phyloP scores from a whole-genome alignment of 1,140 invertebrate genomes.

The Drosophila nigromelanica region DNA sequence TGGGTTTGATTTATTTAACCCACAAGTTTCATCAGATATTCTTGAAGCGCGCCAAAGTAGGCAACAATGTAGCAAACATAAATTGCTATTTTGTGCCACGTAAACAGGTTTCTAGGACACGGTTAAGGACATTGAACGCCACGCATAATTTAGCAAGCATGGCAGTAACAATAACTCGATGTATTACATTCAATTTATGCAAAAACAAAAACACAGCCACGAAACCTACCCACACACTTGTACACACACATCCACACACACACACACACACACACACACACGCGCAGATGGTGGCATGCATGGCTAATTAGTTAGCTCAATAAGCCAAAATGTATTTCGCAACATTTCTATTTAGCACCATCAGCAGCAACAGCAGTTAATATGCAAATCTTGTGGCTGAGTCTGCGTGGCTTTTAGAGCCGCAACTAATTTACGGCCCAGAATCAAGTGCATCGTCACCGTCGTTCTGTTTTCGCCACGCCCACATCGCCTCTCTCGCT shows the following conservation, averaged over 20 bases:
- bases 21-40: background rate
- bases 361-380: constrained; percentile 43
- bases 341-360: constrained; percentile 9
- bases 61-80: constrained; percentile 1
- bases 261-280: constrained; percentile 24
- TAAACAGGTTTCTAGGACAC: background rate
- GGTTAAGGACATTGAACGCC: constrained; percentile 42
- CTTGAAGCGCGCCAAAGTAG: constrained; percentile 7
- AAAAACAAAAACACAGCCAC: background rate
- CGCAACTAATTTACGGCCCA: constrained; percentile 36
- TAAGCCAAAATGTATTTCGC: constrained; percentile 19
- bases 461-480: constrained; percentile 6
- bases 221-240: too few relatives aligned
- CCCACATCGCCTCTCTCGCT: constrained; percentile 17
- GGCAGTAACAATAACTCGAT: constrained; percentile 57
- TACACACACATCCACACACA: constrained; percentile 2
- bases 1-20: background rate
- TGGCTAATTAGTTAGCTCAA: constrained; percentile 60
- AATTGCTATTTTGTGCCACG: background rate
- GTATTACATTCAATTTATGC: constrained; percentile 60
- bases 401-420: background rate
- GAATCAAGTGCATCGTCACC: constrained; percentile 36
- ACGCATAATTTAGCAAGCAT: constrained; percentile 1
- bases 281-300: constrained; percentile 8
- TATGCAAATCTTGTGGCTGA: constrained; percentile 12